A percentile compares a stretch with the other conserved stretches of the same genome.
Conservation (phyloP, 2,113 vertebrate genomes). For the Aldabrachelys gigantea region DNA sequence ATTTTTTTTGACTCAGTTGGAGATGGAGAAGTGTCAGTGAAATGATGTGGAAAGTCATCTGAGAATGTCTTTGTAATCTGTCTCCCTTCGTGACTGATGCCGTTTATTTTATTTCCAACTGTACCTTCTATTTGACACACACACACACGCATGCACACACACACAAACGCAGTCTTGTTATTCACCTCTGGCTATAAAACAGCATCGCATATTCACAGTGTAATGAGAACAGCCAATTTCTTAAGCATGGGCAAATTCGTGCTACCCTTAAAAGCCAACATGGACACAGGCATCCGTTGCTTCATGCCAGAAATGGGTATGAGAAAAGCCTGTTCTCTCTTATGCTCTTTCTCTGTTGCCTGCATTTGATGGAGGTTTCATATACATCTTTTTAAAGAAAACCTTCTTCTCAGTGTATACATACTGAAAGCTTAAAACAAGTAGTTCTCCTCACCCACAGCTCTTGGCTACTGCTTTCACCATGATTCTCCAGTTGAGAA, state of each 20-base stretch:
- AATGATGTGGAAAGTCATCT: conserved; percentile 40
- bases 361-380: neutral
- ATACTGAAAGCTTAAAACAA: neutral
- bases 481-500: rapidly evolving
- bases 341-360: neutral
- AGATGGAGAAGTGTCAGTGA: conserved; percentile 46
- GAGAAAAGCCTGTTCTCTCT: neutral
- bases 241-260: neutral
- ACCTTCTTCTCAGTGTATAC: neutral
- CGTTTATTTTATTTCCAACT: conserved; percentile 13
- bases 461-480: neutral
- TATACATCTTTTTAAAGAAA: neutral
- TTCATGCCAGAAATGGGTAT: neutral
- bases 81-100: conserved; percentile 13
- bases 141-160: neutral
- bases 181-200: neutral
- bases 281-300: neutral
- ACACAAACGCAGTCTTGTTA: neutral
- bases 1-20: conserved; percentile 50
- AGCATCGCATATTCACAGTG: neutral
- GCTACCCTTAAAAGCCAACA: neutral
- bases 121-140: neutral
- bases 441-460: neutral
- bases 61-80: conserved; percentile 25
- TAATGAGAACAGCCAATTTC: neutral